Conservation (phyloP, 2,113 vertebrate species). For the Hymenochirus boettgeri region DNA sequence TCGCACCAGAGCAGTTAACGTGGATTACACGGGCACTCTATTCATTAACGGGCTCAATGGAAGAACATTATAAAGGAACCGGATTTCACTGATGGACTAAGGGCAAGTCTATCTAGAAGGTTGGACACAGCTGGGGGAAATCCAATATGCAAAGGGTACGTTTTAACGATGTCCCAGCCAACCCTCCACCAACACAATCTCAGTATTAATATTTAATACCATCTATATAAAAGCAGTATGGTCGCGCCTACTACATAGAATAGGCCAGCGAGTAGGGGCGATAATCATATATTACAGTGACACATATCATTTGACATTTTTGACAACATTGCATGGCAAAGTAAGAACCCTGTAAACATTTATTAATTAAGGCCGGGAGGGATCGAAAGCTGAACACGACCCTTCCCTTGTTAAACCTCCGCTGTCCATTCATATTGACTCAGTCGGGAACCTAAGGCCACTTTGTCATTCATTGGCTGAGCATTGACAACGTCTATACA, state of each 20-base stretch:
- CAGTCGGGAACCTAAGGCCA: neutral
- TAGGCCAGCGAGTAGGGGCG: too few relatives aligned
- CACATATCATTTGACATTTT: too few relatives aligned
- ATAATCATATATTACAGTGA: too few relatives aligned
- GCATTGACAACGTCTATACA: neutral
- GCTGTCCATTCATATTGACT: neutral
- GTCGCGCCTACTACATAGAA: too few relatives aligned
- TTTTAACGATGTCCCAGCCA: neutral
- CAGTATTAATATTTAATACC: neutral
- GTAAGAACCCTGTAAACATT: too few relatives aligned
- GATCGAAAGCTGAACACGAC: too few relatives aligned
- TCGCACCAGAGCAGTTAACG: slow-evolving; percentile 12
- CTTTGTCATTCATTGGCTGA: slow-evolving; percentile 4
- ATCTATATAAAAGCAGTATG: too few relatives aligned
- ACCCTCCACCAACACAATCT: neutral
- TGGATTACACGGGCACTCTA: neutral
- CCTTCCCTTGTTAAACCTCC: neutral
- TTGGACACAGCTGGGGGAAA: neutral
- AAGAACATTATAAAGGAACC: slow-evolving; percentile 15
- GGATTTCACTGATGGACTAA: too few relatives aligned
- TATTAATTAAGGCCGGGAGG: too few relatives aligned
- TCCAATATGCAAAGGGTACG: neutral
- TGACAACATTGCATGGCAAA: too few relatives aligned
- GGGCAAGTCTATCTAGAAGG: neutral
- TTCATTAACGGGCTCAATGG: slow-evolving; percentile 10